Conservation (phyloP, 2,797 vertebrate genomes). For the Halcyon chelicuti region DNA sequence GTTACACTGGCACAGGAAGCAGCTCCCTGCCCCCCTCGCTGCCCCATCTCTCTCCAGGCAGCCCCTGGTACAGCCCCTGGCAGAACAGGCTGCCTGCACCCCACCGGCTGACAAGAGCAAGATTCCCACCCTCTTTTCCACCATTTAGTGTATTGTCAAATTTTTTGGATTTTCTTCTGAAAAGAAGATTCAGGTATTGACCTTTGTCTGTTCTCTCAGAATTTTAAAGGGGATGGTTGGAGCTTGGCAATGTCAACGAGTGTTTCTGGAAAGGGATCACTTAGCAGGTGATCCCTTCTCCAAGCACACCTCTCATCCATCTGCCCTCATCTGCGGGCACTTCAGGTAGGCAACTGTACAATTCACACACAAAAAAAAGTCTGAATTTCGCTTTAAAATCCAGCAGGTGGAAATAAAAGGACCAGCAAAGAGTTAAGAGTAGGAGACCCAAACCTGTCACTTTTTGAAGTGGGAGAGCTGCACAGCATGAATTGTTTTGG, state of each 20-base stretch:
- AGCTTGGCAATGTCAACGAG: background rate
- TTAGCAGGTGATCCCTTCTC: background rate
- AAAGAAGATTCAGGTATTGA: background rate
- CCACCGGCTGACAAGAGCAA: background rate
- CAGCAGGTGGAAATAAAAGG: background rate
- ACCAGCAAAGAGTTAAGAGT: background rate
- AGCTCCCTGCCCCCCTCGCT: background rate
- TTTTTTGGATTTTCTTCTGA: background rate
- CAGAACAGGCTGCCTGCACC: rapidly evolving
- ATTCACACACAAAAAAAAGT: background rate
- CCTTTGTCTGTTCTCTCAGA: background rate
- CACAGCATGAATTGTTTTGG: background rate
- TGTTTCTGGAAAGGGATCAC: background rate
- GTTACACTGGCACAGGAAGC: rapidly evolving
- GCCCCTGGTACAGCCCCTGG: rapidly evolving
- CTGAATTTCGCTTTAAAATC: background rate
- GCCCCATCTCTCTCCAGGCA: background rate
- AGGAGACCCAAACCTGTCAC: background rate
- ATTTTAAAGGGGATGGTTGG: background rate
- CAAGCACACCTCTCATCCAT: background rate
- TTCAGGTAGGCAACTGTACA: background rate
- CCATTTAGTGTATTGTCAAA: background rate
- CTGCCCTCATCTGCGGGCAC: background rate
- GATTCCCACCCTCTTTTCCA: background rate
- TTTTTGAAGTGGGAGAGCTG: background rate